Conservation (phyloP, 2,797 vertebrate genomes). For the Pseudochirops corinnae region DNA sequence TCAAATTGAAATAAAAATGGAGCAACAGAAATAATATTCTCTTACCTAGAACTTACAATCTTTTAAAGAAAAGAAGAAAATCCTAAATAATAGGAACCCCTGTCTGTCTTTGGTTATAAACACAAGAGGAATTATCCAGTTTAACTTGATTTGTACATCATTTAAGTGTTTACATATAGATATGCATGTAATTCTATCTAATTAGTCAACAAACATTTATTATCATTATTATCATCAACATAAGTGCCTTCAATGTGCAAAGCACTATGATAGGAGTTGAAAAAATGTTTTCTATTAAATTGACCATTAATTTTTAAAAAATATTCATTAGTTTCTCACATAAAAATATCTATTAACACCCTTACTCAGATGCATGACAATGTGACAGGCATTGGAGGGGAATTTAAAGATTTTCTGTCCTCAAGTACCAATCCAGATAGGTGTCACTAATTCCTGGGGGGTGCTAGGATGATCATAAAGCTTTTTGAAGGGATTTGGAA, state of each 20-base stretch:
- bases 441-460: neutral
- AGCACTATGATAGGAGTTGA: neutral
- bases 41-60: neutral
- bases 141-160: neutral
- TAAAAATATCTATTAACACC: neutral
- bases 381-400: neutral
- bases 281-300: neutral
- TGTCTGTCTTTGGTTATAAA: neutral
- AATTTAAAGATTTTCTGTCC: neutral
- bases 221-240: neutral
- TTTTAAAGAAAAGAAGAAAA: neutral
- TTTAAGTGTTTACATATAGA: neutral
- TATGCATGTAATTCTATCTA: neutral
- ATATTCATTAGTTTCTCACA: neutral
- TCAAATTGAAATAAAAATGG: neutral
- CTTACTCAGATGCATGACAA: neutral
- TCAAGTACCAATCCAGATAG: neutral
- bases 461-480: slow-evolving; percentile 16
- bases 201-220: neutral
- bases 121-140: neutral
- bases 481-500: slow-evolving; percentile 35
- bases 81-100: neutral
- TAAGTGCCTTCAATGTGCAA: neutral
- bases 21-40: neutral
- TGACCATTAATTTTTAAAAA: neutral